Base-by-base conservation (phyloP, 2,113 vertebrate species). In the Porphyrio hochstetteri region DNA sequence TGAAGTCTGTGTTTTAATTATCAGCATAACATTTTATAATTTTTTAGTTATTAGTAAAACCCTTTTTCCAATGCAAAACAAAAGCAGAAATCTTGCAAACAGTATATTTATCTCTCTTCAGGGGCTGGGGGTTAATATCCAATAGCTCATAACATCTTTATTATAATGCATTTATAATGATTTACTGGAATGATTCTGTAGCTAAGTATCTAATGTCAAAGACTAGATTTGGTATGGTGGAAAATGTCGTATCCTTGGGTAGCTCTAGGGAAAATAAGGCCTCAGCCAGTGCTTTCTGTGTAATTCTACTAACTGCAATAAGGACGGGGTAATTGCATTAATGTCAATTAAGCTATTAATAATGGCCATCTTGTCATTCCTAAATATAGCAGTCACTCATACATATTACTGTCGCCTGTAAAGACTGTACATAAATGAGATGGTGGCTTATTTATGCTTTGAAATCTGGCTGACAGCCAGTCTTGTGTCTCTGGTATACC, bases 151-250 rank as follows among this genome's bases (percentile, higher is more conserved):
- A 98, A 97, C 96, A 96, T 98, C 98, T 98, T 98, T 98, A 98
- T 98, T 98, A 98, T 98, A 98, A 98, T 98, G 97, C 96, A 98
- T 98, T 98, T 98, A 98, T 98, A 98, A 98, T 98, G 98, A 98
- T 98, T 98, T 98, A 98, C 97, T 97, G 96, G 96, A 97, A 97
- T 98, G 95, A 96, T 97, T 98, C 97, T 97, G 96, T 96, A 96
- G 97, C 97, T 98, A 96, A 98, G 96, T 98, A 97, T 97, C 97
- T 97, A 97, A 98, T 98, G 97, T 98, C 98, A 97, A 97, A 98
- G 96, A 96, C 24, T 72, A 89, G 95, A 97, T 97, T 93, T 97
- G 96, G 93, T 92, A 91, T 97, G 92, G 97, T 98, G 96, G 97
- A 98, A 98, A 98, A 98, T 98, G 97, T 97, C 82, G 64, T 97